Evolutionary conservation across 2,113 vertebrate species (phyloP), one percentile per base, ranked within the genome.

Genomic region (Apteryx mantelli): DNA sequence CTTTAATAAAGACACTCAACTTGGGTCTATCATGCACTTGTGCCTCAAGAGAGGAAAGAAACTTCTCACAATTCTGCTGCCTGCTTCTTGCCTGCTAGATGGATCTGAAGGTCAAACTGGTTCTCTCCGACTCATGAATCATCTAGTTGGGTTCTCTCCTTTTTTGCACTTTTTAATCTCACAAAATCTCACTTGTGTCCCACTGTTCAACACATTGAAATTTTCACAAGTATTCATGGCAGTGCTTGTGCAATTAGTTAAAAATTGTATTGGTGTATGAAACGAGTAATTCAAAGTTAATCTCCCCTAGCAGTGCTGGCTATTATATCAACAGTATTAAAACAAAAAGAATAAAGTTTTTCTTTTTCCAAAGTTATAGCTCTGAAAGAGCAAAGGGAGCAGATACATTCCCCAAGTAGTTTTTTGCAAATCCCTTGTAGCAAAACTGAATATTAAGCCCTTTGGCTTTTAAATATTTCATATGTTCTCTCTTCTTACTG

Each of bases 391-490:
- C 36, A 97, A 88, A 84, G 26, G 56, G 18, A 91, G 15, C 13
- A 91, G 64, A 78, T 48, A 77, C 21, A 15, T 38, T 89, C 5
- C 30, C 38, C 4, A 3, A 3, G 7, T 3, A n/a, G n/a, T 7
- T 21, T 13, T 32, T 92, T 68, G 55, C 30, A 91, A 42, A 88
- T 75, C 60, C 71, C 6, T 55, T 71, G 24, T 28, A 89, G 65
- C 40, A 92, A 92, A 92, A 81, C 34, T 46, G 55, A 75, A 50
- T 88, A 84, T 86, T 91, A 95, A 89, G 36, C 55, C 86, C 64
- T 30, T 86, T 38, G 65, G 73, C 86, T 70, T 78, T 80, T 91
- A 36, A 5, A 52, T 16, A 55, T 13, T 82, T 92, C 75, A 76
- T 71, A 61, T 58, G 79, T 19, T 81, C 50, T 91, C 38, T 92